phyloP scores from a whole-genome alignment of 2,888 invertebrate species.

The Plemyria rubiginata region DNA sequence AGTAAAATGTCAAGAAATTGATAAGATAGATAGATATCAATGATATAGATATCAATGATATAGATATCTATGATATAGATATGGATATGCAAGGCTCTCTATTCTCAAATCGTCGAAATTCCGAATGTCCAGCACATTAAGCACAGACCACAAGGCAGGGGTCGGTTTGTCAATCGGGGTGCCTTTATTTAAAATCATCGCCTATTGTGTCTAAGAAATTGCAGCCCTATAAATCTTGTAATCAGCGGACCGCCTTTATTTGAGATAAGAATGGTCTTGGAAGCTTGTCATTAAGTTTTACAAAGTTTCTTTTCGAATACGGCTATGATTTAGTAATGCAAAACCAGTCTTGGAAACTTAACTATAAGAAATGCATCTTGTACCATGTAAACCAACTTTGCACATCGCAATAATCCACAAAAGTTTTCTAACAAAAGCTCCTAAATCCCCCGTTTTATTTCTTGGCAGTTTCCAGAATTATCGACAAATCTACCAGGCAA shows the following conservation, averaged over 20 bases:
- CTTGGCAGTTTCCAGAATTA: slow-evolving; percentile 66
- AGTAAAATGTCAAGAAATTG: too few species aligned
- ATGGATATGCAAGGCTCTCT: not conserved
- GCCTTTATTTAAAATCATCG: slow-evolving; percentile 77
- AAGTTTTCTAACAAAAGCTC: slow-evolving; percentile 40
- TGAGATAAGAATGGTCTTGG: slow-evolving; percentile 16
- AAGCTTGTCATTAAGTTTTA: slow-evolving; percentile 1
- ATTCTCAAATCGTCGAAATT: slow-evolving; percentile 59
- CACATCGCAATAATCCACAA: slow-evolving; percentile 22
- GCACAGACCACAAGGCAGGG: slow-evolving; percentile 70
- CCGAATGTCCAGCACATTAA: slow-evolving; percentile 81
- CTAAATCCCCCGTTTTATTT: slow-evolving; percentile 70
- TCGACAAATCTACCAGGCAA: slow-evolving; percentile 77
- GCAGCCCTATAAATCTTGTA: slow-evolving; percentile 46
- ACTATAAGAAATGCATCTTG: too few species aligned
- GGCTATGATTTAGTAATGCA: not conserved
- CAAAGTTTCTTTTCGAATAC: not conserved
- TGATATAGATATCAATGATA: too few species aligned
- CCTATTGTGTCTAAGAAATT: slow-evolving; percentile 70
- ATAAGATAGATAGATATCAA: too few species aligned
- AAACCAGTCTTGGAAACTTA: too few species aligned
- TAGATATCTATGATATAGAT: too few species aligned
- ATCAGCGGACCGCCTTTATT: slow-evolving; percentile 28
- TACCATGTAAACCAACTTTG: not conserved
- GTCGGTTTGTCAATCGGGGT: slow-evolving; percentile 69